A percentile compares a stretch with the other conserved stretches of the same genome.
phyloP scores from a whole-genome alignment of 2,888 invertebrate species.

The Apocheima hispidaria region DNA sequence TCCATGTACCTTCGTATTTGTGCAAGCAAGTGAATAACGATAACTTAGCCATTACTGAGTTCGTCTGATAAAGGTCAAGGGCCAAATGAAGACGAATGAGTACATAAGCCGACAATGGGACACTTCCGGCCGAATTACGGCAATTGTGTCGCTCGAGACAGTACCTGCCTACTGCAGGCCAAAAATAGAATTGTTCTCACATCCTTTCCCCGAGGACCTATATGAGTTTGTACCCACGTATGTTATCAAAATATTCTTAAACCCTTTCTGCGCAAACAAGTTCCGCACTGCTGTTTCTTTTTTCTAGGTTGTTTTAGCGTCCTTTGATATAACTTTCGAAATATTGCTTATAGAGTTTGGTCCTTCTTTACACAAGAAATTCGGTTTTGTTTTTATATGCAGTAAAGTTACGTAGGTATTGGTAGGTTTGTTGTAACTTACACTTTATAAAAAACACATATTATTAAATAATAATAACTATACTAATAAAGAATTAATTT shows the following conservation, averaged over 20 bases:
- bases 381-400: background rate
- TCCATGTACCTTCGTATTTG: too few relatives aligned
- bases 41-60: background rate
- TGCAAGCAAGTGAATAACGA: too few relatives aligned
- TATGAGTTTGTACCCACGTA: conserved; percentile 19
- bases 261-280: conserved; percentile 23
- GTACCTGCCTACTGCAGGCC: conserved; percentile 40
- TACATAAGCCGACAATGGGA: conserved; percentile 36
- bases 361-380: conserved; percentile 11
- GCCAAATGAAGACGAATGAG: conserved; percentile 36
- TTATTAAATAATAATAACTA: too few relatives aligned
- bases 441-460: too few relatives aligned
- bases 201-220: conserved; percentile 35
- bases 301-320: conserved; percentile 15
- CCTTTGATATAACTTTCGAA: conserved; percentile 28
- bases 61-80: conserved; percentile 38
- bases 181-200: conserved; percentile 40
- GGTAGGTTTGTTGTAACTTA: background rate
- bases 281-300: conserved; percentile 18
- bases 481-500: too few relatives aligned
- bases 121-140: conserved; percentile 44
- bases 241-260: conserved; percentile 32
- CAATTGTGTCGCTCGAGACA: conserved; percentile 45
- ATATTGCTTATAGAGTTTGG: conserved; percentile 18
- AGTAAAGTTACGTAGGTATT: background rate